These are phyloP conservation scores for Larimichthys crocea DNA, from an alignment of 2,113 vertebrate genomes.

Conservation along the genomic window DNA sequence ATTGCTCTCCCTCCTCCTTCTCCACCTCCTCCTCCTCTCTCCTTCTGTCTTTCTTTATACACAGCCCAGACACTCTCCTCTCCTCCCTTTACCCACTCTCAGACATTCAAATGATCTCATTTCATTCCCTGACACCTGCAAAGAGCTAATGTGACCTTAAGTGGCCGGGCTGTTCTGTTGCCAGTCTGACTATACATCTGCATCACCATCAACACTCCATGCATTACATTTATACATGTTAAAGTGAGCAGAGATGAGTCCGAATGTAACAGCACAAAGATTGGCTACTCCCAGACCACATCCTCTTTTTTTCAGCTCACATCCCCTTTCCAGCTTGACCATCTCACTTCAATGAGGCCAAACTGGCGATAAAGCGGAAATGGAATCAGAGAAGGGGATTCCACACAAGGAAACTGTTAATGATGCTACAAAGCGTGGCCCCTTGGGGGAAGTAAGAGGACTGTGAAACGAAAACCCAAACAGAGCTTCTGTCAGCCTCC, in stretches of 20 bases:
- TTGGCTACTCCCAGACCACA: conserved; percentile 68
- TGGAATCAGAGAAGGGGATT: conserved; percentile 72
- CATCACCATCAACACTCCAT: neutral
- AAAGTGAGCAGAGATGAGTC: conserved; percentile 23
- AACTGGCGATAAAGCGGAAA: conserved; percentile 70
- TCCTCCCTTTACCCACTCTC: conserved; percentile 46
- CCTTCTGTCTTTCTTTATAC: conserved; percentile 68
- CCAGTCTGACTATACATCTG: conserved; percentile 27
- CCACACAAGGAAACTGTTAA: conserved; percentile 63
- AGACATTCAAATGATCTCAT: conserved; percentile 85
- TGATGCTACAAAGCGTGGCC: conserved; percentile 64
- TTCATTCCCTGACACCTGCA: conserved; percentile 87
- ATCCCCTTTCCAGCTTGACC: conserved; percentile 80
- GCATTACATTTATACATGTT: neutral
- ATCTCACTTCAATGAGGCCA: conserved; percentile 58
- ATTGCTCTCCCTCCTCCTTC: conserved; percentile 46
- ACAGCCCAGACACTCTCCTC: conserved; percentile 57
- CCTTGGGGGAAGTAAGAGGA: conserved; percentile 62
- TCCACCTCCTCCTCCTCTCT: conserved; percentile 44
- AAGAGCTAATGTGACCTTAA: conserved; percentile 80
- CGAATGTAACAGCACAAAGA: conserved; percentile 37
- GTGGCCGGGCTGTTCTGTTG: conserved; percentile 45
- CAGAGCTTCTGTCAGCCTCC: conserved; percentile 63
- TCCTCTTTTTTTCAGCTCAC: conserved; percentile 82
- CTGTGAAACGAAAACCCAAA: conserved; percentile 68